Conservation (phyloP, 2,888 invertebrate genomes). For the Lasioglossum malachurum region DNA sequence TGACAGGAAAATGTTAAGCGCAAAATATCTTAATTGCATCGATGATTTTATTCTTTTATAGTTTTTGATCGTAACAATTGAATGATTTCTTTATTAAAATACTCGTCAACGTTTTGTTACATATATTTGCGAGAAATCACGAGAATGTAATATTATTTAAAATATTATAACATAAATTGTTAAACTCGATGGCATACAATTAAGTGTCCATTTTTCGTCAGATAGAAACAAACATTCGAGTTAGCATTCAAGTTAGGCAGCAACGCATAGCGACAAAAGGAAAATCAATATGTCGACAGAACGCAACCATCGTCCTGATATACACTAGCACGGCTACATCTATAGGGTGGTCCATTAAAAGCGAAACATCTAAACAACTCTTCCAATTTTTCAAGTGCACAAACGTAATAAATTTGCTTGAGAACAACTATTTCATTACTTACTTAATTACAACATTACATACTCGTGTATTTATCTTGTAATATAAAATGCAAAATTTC, state of each 20-base stretch:
- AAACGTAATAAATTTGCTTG: no score
- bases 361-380: background rate
- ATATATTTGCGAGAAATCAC: background rate
- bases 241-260: constrained; percentile 4
- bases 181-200: background rate
- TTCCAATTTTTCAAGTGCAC: background rate
- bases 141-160: background rate
- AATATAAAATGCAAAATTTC: background rate
- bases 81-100: background rate
- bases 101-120: background rate
- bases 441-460: background rate
- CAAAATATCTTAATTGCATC: background rate
- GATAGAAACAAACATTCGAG: background rate
- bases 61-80: background rate
- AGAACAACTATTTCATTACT: background rate
- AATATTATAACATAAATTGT: background rate
- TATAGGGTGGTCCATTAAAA: background rate
- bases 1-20: background rate
- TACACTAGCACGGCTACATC: background rate
- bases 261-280: constrained; percentile 7
- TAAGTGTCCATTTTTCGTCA: background rate
- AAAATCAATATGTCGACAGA: constrained; percentile 29
- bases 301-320: constrained; percentile 24
- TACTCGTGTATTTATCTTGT: background rate
- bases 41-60: background rate